Evolutionary conservation across 2,888 invertebrate genomes (phyloP).

Genomic region (Apamea epomidion): DNA sequence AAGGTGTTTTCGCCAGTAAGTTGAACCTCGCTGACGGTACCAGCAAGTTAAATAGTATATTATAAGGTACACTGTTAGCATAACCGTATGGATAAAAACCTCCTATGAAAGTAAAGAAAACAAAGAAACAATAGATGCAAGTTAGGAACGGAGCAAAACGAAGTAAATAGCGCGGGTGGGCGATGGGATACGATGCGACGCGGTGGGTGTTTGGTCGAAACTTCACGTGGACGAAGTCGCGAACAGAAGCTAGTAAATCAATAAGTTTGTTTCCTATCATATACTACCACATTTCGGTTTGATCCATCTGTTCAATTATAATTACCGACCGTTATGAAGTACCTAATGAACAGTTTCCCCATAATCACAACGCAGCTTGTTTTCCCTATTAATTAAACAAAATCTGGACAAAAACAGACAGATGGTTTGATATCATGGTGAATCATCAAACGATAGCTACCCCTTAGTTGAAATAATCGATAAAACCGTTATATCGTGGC

Average conservation of each 20-base stretch:
- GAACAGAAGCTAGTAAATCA: not conserved
- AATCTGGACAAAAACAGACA: slow-evolving; percentile 56
- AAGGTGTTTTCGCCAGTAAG: too few species aligned
- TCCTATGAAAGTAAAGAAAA: too few species aligned
- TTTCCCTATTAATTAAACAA: slow-evolving; percentile 39
- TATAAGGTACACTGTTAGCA: too few species aligned
- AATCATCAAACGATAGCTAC: slow-evolving; percentile 48
- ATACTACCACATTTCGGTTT: not conserved
- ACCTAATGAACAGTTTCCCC: slow-evolving; percentile 6
- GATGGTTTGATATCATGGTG: slow-evolving; percentile 54
- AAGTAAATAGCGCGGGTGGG: too few species aligned
- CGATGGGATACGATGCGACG: too few species aligned
- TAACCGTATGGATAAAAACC: too few species aligned
- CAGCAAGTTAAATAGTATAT: too few species aligned
- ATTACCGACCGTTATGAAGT: not conserved
- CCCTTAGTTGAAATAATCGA: slow-evolving; percentile 55
- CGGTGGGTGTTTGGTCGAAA: too few species aligned
- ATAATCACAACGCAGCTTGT: slow-evolving; percentile 5
- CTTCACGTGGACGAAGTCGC: too few species aligned
- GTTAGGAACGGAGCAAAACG: too few species aligned
- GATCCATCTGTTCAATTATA: not conserved
- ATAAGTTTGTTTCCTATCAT: not conserved
- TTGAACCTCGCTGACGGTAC: too few species aligned
- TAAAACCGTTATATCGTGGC: slow-evolving; percentile 60
- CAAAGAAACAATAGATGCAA: too few species aligned